Base-by-base conservation (phyloP, 2,888 invertebrate species). In the Pachydiplax longipennis region DNA sequence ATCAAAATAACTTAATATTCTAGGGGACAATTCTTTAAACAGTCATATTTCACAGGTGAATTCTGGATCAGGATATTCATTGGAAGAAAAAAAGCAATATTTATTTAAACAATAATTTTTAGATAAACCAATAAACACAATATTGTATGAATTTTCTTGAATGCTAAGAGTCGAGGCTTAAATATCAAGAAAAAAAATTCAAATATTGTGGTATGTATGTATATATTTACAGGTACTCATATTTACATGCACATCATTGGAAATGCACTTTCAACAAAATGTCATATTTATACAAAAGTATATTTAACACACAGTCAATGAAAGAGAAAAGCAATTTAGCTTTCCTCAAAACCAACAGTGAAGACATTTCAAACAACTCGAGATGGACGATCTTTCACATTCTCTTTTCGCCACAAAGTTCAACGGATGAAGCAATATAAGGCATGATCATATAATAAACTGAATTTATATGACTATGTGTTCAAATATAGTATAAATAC, bases 241-340 rank as follows among this genome's bases (percentile, higher is more conserved):
- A 87, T 87, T 61, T 87, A 87, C 87, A 87, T 87, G 87, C 87
- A 87, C 37, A 61, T n/a, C 61, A 37, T 37, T n/a, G 61, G 61
- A 87, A 61, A 87, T 65, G 87, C 87, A 65, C 22, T 37, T 61
- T 61, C 61, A 87, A 58, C 48, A 44, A 87, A 87, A 87, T 73
- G 25, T 73, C 10, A 61, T 87, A 87, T 87, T 58, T 35, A 87
- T 87, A 87, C 87, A 87, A 87, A 87, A 87, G 58, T 58, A 87
- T 87, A 87, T 87, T 87, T 87, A 87, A 87, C 87, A 87, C 87
- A 87, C 87, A 87, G 61, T 87, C 87, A 87, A 61, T 35, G 61
- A 65, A 61, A 73, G 12, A 31, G 73, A 31, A 73, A 31, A 73
- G 31, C 37, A 37, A 37, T 87, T 37, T n/a, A 37, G 87, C 87